Evolutionary conservation across 2,797 vertebrate species (phyloP).

Genomic region (Squalus acanthias): DNA sequence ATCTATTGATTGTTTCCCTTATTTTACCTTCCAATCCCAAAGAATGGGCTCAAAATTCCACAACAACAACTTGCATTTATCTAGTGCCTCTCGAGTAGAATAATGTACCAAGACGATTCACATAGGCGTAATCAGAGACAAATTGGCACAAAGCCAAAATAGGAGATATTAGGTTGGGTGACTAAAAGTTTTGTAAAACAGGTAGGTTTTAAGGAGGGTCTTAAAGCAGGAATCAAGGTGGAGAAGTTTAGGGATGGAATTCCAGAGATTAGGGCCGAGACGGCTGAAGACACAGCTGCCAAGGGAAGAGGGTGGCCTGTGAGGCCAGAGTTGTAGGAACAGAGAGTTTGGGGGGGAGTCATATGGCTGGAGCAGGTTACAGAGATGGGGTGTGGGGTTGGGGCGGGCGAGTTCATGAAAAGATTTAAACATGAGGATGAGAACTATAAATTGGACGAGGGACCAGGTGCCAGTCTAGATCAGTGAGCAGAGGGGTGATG

Average conservation of each 20-base stretch:
- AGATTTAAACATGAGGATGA: neutral
- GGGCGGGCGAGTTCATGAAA: neutral
- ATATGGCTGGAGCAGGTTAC: neutral
- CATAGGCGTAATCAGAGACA: neutral
- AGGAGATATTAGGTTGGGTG: neutral
- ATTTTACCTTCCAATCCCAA: no score
- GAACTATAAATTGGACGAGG: neutral
- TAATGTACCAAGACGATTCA: no score
- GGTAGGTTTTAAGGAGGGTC: neutral
- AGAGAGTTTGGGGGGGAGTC: neutral
- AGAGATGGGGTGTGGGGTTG: neutral
- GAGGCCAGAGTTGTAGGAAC: neutral
- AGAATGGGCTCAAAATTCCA: no score
- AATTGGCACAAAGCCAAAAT: neutral
- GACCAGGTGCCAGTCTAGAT: neutral
- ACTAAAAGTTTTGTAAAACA: neutral
- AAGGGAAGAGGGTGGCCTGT: neutral
- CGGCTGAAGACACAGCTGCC: no score
- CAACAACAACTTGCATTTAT: no score
- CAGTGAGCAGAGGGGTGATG: neutral
- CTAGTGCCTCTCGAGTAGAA: no score
- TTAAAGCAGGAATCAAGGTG: neutral
- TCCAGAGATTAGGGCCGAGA: neutral
- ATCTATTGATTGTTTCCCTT: no score
- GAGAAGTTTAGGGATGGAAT: neutral